Conservation (phyloP, 37 sponge, comb jelly and placozoan genomes). For the Hormiphora californensis region DNA sequence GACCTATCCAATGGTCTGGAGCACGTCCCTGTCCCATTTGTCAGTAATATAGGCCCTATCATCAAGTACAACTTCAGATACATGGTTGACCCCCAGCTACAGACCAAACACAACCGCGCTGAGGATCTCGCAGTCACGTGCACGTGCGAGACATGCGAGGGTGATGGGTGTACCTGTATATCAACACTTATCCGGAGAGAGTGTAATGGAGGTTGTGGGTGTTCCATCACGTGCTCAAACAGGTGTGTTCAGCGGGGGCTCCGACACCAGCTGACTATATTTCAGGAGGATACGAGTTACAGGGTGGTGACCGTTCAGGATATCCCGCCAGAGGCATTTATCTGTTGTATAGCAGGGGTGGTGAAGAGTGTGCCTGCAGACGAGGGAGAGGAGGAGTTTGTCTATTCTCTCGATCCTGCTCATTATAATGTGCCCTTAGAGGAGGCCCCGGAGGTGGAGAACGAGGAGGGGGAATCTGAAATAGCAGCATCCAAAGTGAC, state of each 20-base stretch:
- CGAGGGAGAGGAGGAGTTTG: not conserved
- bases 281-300: constrained; percentile 30
- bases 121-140: too few relatives aligned
- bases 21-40: not conserved
- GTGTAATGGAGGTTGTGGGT: not conserved
- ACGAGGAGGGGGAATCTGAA: not conserved
- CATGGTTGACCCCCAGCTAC: not conserved
- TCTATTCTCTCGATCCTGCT: not conserved
- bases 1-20: constrained; percentile 46
- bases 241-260: constrained; percentile 12
- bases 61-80: constrained; percentile 45
- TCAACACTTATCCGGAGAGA: not conserved
- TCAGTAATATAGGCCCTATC: constrained; percentile 48
- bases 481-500: not conserved
- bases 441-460: not conserved
- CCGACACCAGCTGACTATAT: not conserved
- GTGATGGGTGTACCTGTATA: constrained; percentile 26
- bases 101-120: too few relatives aligned
- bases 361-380: not conserved
- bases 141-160: too few relatives aligned
- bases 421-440: not conserved
- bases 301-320: constrained; percentile 23
- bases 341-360: constrained; percentile 11
- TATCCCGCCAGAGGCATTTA: not conserved
- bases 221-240: constrained; percentile 28